Conservation (phyloP, 2,797 vertebrate genomes). For the Naso thynnoides region DNA sequence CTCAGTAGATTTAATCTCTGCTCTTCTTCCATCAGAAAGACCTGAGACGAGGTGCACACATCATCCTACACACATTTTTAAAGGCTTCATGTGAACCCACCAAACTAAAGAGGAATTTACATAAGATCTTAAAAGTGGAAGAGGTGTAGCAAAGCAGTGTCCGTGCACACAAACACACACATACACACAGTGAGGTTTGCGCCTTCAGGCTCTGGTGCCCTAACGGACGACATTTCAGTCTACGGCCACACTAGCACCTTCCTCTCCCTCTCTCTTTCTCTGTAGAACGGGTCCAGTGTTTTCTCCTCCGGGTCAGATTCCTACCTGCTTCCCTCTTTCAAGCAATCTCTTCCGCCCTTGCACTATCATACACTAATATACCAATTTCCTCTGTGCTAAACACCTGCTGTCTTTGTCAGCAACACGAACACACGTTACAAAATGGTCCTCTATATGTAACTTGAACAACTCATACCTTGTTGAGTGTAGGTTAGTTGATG, state of each 20-base stretch:
- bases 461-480: neutral
- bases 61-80: conserved; percentile 47
- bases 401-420: conserved; percentile 49
- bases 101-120: conserved; percentile 45
- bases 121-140: conserved; percentile 38
- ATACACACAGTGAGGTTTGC: conserved; percentile 18
- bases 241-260: conserved; percentile 43
- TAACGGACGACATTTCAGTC: conserved; percentile 55
- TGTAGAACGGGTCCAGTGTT: conserved; percentile 45
- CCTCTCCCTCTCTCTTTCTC: conserved; percentile 31
- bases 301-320: conserved; percentile 47
- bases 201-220: conserved; percentile 40
- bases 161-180: neutral
- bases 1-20: conserved; percentile 71
- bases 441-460: neutral
- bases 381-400: conserved; percentile 46
- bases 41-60: conserved; percentile 22
- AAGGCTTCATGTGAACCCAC: conserved; percentile 48
- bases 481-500: neutral
- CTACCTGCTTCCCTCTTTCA: conserved; percentile 28
- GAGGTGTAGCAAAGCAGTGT: conserved; percentile 19
- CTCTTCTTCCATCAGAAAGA: conserved; percentile 49
- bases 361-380: conserved; percentile 52
- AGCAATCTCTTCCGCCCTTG: conserved; percentile 28
- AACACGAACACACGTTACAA: conserved; percentile 14